Percentiles rank a stretch among this genome's conserved stretches.
Conservation (phyloP, 2,888 invertebrate genomes). For the Argyresthia albistria region DNA sequence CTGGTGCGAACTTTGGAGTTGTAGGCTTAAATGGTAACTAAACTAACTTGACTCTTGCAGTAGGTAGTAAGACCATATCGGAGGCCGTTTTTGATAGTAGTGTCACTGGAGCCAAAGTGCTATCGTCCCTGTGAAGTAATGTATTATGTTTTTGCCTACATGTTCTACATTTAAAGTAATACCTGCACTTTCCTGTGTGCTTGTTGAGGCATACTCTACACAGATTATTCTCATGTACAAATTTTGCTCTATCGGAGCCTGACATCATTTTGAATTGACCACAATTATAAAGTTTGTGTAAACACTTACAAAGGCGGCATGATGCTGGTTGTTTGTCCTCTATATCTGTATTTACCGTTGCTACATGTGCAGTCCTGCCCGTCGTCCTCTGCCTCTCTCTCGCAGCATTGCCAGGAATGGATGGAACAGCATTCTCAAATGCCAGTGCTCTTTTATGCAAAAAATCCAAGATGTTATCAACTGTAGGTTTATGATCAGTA, state of each 20-base stretch:
- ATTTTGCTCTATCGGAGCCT: no score
- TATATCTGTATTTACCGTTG: no score
- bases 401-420: not conserved
- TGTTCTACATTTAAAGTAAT: not conserved
- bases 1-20: not conserved
- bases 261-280: no score
- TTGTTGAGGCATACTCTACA: not conserved
- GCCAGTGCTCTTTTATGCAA: constrained; percentile 9
- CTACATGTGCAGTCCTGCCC: no score
- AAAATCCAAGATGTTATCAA: constrained; percentile 4
- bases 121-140: constrained; percentile 11
- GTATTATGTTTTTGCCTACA: not conserved
- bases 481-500: not conserved
- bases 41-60: not conserved
- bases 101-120: constrained; percentile 15
- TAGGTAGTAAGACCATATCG: constrained; percentile 2
- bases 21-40: no score
- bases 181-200: not conserved
- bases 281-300: no score
- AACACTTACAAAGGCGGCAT: no score
- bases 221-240: not conserved
- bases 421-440: constrained; percentile 6
- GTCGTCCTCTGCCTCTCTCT: constrained; percentile 2
- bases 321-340: no score
- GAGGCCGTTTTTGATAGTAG: constrained; percentile 11